These are phyloP conservation scores for Scaptomyza hsui DNA, from an alignment of 1,140 invertebrate genomes.

Conservation along the genomic window DNA sequence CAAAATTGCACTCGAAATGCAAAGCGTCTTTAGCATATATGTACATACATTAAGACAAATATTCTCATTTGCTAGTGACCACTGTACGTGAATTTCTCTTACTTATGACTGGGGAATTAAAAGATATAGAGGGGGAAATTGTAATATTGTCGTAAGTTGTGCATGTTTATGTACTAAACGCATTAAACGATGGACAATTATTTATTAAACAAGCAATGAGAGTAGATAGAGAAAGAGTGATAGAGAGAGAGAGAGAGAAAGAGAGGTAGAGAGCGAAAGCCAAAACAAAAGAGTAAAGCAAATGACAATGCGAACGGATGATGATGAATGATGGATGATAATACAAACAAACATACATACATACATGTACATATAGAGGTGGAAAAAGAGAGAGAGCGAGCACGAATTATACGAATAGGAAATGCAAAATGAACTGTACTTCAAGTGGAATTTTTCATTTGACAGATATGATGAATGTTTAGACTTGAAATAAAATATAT, in stretches of 20 bases:
- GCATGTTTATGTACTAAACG: conserved; percentile 60
- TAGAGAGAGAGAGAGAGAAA: background rate
- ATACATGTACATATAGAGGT: background rate
- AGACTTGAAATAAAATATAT: conserved; percentile 7
- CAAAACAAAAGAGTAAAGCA: conserved; percentile 2
- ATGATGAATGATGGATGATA: conserved; percentile 40
- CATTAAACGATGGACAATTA: conserved; percentile 68
- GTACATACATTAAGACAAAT: no score
- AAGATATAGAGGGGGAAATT: conserved; percentile 16
- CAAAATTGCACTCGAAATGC: no score
- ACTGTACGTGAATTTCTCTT: no score
- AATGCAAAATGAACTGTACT: conserved; percentile 35
- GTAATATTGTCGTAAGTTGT: conserved; percentile 56
- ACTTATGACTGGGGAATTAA: no score
- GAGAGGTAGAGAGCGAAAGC: background rate
- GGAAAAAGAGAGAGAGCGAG: conserved; percentile 1
- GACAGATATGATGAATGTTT: conserved; percentile 37
- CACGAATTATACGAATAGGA: conserved; percentile 21
- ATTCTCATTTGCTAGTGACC: no score
- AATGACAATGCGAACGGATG: conserved; percentile 44
- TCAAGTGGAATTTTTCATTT: conserved; percentile 38
- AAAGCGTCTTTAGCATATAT: no score
- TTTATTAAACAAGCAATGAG: conserved; percentile 68
- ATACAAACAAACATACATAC: background rate
- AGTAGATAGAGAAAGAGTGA: conserved; percentile 15